Conservation (phyloP, 2,113 vertebrate genomes). For the Amphiprion percula region DNA sequence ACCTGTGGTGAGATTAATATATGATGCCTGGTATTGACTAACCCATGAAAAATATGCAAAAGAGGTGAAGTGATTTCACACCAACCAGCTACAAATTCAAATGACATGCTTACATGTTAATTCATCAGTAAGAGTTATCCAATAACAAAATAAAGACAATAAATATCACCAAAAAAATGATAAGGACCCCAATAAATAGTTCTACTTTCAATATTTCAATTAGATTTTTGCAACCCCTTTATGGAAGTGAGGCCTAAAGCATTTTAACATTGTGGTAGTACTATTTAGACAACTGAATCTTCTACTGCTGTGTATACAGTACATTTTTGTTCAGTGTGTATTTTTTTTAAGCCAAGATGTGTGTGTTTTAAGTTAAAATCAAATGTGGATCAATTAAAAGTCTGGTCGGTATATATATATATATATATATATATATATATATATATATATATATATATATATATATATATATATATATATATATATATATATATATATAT, state of each 20-base stretch:
- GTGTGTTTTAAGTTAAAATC: neutral
- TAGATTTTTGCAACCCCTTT: no score
- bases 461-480: neutral
- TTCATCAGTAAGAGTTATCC: neutral
- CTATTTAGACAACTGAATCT: neutral
- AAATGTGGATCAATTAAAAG: constrained; percentile 29
- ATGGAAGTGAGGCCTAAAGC: no score
- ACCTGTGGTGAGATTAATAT: neutral
- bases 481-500: neutral
- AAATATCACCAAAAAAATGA: no score
- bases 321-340: neutral
- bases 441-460: neutral
- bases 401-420: neutral
- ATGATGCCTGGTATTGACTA: neutral
- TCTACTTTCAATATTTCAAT: no score
- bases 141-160: no score
- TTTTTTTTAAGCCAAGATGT: neutral
- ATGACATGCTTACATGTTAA: neutral
- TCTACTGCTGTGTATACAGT: neutral
- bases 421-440: neutral
- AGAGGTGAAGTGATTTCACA: neutral
- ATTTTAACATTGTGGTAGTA: neutral
- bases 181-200: no score
- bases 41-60: neutral
- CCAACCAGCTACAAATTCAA: neutral